Evolutionary conservation across 2,113 vertebrate genomes (phyloP).

Genomic region (Oncorhynchus tshawytscha): DNA sequence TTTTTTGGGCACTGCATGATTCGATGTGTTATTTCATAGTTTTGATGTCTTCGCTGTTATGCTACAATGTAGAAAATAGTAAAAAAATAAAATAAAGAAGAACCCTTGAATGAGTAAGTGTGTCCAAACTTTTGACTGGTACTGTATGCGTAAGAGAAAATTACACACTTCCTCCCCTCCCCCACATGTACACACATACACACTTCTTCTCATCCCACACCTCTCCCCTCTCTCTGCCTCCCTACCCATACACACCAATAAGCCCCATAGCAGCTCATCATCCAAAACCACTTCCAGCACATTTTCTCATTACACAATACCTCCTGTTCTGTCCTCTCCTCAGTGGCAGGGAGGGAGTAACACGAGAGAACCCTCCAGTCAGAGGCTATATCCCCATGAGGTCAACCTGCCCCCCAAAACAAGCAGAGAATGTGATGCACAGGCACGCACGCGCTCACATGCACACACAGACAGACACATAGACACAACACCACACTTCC

Average conservation of each 20-base stretch:
- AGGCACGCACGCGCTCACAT: background rate
- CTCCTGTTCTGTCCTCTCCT: constrained; percentile 39
- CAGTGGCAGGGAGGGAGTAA: constrained; percentile 31
- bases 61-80: too few species aligned
- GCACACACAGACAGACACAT: background rate
- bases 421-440: background rate
- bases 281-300: constrained; percentile 52
- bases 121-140: too few species aligned
- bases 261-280: constrained; percentile 33
- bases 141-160: too few species aligned
- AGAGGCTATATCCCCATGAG: background rate
- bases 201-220: background rate
- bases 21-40: too few species aligned
- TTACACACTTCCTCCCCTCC: background rate
- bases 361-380: background rate
- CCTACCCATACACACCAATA: constrained; percentile 36
- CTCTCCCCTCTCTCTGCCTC: background rate
- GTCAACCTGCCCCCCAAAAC: background rate
- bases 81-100: too few species aligned
- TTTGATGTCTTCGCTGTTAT: too few species aligned
- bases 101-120: too few species aligned
- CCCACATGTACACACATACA: background rate
- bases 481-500: background rate
- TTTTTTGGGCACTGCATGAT: too few species aligned
- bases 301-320: constrained; percentile 51